Evolutionary conservation across 1,140 invertebrate genomes (phyloP), one percentile per base, ranked within the genome.

Genomic region (Meteorus sp.): DNA sequence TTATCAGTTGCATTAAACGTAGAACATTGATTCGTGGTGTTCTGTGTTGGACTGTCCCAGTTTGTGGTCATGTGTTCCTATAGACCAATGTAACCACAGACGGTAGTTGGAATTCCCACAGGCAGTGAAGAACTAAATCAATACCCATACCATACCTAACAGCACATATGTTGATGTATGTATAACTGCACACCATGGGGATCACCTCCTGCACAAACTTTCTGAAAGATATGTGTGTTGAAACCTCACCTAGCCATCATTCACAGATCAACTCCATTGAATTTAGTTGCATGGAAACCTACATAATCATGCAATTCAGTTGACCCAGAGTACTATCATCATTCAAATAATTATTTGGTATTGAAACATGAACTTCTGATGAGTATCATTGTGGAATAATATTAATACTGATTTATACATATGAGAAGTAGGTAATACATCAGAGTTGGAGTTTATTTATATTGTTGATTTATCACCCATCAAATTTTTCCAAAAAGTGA

Each of bases 31-130:
- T 44, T 44, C 41, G 41, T 44, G 41, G 41, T 6, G 20, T 39
- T n/a, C 35, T 39, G 35, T 15, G 8, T 15, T 39, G 19, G 2
- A 23, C 47, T 33, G 43, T 37, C 35, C 23, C n/a, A 29, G 45
- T 43, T 59, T 48, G 56, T 29, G 56, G 56, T 59, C 45, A 41
- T 33, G 37, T 52, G 56, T 11, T 31, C 48, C 2, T 33, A 23
- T 7, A 57, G 48, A 51, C 56, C 45, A 13, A 52, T 51, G 23
- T 47, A 51, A 52, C 56, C 56, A 44, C 56, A 59, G 13, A 33
- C 37, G 37, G 56, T 44, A 59, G 48, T 37, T 23, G 43, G n/a
- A 59, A 59, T 59, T 52, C 56, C 35, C 48, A 52, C 48, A 48
- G 37, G 56, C 17, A 25, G 44, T 58, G 15, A 23, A 45, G 13